Base-by-base conservation (phyloP, 2,797 vertebrate species). In the Leuciscus waleckii region DNA sequence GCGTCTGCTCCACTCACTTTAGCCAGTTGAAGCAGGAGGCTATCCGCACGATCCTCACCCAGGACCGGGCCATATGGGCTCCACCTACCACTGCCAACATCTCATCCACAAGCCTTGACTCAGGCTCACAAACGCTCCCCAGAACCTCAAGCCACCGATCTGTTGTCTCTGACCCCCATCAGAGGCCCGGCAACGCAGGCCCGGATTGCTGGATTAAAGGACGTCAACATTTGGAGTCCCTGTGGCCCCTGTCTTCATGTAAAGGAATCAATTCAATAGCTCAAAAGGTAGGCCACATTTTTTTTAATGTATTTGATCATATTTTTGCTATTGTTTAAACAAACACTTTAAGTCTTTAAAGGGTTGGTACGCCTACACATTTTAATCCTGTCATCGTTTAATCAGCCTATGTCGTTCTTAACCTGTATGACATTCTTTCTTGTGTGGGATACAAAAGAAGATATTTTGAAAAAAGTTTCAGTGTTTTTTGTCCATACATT, bases 21-120 rank as follows among this genome's bases (percentile, higher is more conserved):
- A 96, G 95, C 92, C 97, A 98, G 92, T 89, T 99, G 88, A 98
- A 98, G 90, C 97, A 97, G 87, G 98, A 99, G 90, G 98, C 98
- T 43, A 92, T 99, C 90, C 97, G 97, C 92, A 95, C 97, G 95
- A 97, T 98, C 87, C 94, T 99, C 89, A 94, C 94, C 85, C 91
- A 96, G 84, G 96, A 98, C 85, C 96, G 96, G 89, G 92, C 96
- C 26, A 93, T 96, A 76, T 96, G 96, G 95, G 92, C 95, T 2
- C 94, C 93, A 0, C 1, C 94, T 90, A 92, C 96, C 0, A 88
- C 95, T 71, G 89, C 92, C 6, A 92, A 91, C 82, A 84, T 88
- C 87, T 85, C 92, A 87, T 49, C 89, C 1, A 87, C 84, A 37
- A 61, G 82, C 68, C 41, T 88, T 43, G 86, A 87, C 81, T 75